Evolutionary conservation across 2,113 vertebrate genomes (phyloP), one percentile per base, ranked within the genome.

Genomic region (Maylandia zebra): DNA sequence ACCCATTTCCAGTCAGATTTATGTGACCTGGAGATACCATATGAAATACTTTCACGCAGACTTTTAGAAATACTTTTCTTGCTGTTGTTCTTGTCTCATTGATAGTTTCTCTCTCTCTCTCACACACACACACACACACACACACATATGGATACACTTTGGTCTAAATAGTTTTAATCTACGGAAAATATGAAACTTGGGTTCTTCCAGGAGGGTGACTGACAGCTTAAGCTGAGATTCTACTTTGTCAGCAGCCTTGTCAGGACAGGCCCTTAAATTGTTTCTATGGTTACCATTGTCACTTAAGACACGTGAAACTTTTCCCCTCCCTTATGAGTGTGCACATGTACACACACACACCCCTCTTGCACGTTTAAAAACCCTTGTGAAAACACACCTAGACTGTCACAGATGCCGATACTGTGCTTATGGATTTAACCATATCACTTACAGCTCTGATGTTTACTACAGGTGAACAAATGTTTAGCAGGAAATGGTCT

Each of bases 271-370:
- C 81, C 61, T 91, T 80, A 59, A 81, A 85, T 48, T 41, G 19
- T 96, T 94, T 90, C 93, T 90, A 92, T 93, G 87, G 95, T 82
- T 89, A 94, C 96, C 38, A 91, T 94, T 96, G 90, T 95, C 64
- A 81, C 79, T 88, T 69, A 55, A 91, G 79, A 94, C 84, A 88
- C 84, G 69, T 53, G 83, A 94, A 94, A 94, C 86, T 19, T 74
- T 12, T 50, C 59, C 61, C 22, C 84, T 90, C 66, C 24, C 52
- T 71, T 61, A 27, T 48, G 24, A 5, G 19, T 36, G 27, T 48
- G 83, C 86, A 76, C 71, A 30, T 45, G 14, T 27, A 52, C 43
- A 86, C 30, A 41, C 24, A 69, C 64, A 88, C 84, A 59, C 56
- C n/a, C 83, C 27, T 56, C 24, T 24, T 22, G 80, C 85, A 55